Percentiles rank a stretch among this genome's conserved stretches.
These are phyloP conservation scores for Exocentrus adspersus DNA, from an alignment of 2,888 invertebrate species.

Conservation along the genomic window DNA sequence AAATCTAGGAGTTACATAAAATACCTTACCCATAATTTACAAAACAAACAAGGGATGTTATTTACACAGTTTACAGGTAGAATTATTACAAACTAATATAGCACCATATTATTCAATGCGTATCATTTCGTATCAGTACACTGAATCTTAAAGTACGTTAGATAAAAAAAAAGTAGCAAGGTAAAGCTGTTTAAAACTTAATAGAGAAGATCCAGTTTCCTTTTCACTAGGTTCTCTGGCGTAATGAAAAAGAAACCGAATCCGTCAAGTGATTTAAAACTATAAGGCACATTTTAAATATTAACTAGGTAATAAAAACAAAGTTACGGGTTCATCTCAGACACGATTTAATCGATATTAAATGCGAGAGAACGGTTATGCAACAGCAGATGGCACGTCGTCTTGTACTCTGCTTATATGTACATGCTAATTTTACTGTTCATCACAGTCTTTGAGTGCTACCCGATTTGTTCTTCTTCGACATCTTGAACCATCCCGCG, in stretches of 20 bases:
- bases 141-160: constrained; percentile 32
- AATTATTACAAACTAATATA: constrained; percentile 50
- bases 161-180: constrained; percentile 26
- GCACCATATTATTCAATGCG: constrained; percentile 48
- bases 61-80: constrained; percentile 52
- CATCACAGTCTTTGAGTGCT: constrained; percentile 58
- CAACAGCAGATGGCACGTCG: constrained; percentile 49
- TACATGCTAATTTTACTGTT: constrained; percentile 9
- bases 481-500: constrained; percentile 78
- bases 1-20: constrained; percentile 30
- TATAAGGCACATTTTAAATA: constrained; percentile 40
- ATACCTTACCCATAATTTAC: constrained; percentile 50
- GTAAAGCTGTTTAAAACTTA: constrained; percentile 27
- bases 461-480: constrained; percentile 64
- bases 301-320: constrained; percentile 15
- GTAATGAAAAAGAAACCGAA: constrained; percentile 58
- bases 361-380: constrained; percentile 55
- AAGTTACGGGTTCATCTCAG: constrained; percentile 52
- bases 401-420: constrained; percentile 42
- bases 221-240: constrained; percentile 56
- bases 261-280: constrained; percentile 42
- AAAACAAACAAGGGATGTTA: constrained; percentile 44
- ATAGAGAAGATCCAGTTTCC: constrained; percentile 51
- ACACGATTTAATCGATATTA: constrained; percentile 56
- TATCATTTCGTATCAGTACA: constrained; percentile 23